Evolutionary conservation across 2,113 vertebrate species (phyloP).

Genomic region (Scopus umbretta): DNA sequence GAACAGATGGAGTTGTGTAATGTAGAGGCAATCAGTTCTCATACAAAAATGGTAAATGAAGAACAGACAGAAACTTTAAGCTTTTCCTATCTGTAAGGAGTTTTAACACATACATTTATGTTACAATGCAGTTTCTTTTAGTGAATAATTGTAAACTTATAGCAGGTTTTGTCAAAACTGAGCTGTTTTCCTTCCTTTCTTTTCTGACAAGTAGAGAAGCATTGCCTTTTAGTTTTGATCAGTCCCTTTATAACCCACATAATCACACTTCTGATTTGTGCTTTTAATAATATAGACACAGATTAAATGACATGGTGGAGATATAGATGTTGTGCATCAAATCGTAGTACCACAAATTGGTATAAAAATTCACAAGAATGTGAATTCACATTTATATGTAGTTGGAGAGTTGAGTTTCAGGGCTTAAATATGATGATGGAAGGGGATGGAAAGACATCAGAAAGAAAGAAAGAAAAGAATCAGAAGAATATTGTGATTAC

Average conservation of each 20-base stretch:
- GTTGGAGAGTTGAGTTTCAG: neutral
- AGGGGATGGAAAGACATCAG: neutral
- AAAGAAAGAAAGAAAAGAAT: neutral
- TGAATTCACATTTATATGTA: neutral
- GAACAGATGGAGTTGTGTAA: neutral
- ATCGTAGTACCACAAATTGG: neutral
- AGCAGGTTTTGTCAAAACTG: neutral
- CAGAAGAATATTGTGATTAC: neutral
- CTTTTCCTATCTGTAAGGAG: accelerated
- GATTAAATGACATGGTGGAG: neutral
- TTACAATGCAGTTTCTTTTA: neutral
- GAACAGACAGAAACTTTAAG: neutral
- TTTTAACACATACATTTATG: neutral
- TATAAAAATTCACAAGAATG: neutral
- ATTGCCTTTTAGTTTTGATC: neutral
- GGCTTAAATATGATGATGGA: neutral
- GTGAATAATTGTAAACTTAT: neutral
- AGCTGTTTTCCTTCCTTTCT: neutral
- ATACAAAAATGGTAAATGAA: neutral
- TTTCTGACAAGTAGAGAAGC: neutral
- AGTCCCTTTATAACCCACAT: neutral
- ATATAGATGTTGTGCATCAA: neutral
- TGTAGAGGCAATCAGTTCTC: neutral
- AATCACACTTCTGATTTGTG: neutral
- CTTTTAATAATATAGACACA: neutral